phyloP scores from a whole-genome alignment of 2,797 vertebrate species.

The Halcyon leucocephala region DNA sequence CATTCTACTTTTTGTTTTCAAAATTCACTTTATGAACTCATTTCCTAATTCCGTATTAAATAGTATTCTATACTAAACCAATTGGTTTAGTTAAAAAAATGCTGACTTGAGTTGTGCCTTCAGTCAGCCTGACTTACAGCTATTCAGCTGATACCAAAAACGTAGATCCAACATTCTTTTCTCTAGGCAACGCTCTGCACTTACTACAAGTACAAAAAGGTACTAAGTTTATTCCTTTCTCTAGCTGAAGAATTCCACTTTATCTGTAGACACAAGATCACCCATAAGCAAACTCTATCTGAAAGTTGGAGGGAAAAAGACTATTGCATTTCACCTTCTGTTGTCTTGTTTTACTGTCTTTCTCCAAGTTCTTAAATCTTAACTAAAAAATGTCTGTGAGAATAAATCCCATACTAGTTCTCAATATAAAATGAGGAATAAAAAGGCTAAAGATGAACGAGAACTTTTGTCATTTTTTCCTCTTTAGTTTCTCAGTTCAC shows the following conservation, averaged over 20 bases:
- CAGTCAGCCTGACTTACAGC: not conserved
- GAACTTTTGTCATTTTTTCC: not conserved
- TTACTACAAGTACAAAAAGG: not conserved
- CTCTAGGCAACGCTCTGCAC: not conserved
- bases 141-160: not conserved
- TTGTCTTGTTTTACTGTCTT: not conserved
- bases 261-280: not conserved
- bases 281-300: not conserved
- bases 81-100: not conserved
- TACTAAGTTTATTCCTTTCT: not conserved
- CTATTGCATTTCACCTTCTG: not conserved
- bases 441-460: not conserved
- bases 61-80: not conserved
- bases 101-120: not conserved
- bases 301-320: not conserved
- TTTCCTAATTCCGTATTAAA: not conserved
- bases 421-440: not conserved
- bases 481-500: not conserved
- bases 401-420: not conserved
- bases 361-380: not conserved
- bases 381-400: not conserved
- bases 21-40: not conserved
- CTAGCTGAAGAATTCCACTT: not conserved
- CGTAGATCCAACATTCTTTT: not conserved
- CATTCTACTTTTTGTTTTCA: not conserved